Base-by-base conservation (phyloP, 2,888 invertebrate genomes). In the Argyresthia albistria region DNA sequence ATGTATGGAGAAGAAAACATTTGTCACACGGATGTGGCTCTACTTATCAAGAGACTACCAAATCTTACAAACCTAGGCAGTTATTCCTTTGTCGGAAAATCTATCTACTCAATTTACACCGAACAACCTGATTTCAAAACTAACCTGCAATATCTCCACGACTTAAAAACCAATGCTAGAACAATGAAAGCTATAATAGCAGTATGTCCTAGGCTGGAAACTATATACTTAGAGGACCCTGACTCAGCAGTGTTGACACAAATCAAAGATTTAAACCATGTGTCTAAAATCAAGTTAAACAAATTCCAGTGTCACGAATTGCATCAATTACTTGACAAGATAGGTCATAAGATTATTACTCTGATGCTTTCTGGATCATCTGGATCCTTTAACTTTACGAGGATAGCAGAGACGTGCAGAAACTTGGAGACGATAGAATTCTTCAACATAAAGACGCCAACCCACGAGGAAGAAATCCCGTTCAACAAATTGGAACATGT, bases 1-100 rank as follows among this genome's bases (percentile, higher is more conserved):
- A 90, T 90, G 84, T 91, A 90, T 55, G 93, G 93, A 0, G 93
- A 93, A 65, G 90, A 90, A 69, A 90, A 91, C 60, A 88, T 93
- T 52, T 92, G 91, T 62, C 90, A 91, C 58, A 90, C 90, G 49
- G 89, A 91, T 59, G 84, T 92, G 14, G 91, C 92, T 7, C 72
- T 90, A 56, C 76, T 93, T 50, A 89, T 93, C 61, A 82, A 88
- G 59, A 84, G 89, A 61, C 82, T 92, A 63, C 91, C 91, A 36
- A 91, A 91, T 68, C 80, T 93, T 49, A 89, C 89, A 42, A 91
- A 90, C 46, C 74, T 93, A 16, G 90, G 90, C 54, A 91, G 91
- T 51, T 93, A 92, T 65, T 92, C 92, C 0, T 93, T 89, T 69
- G 91, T 92, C 43, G 93, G 93, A 0, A 89, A 88, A 63, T 84